These are phyloP conservation scores for Saccopteryx bilineata DNA, from an alignment of 2,113 vertebrate species.

Conservation along the genomic window DNA sequence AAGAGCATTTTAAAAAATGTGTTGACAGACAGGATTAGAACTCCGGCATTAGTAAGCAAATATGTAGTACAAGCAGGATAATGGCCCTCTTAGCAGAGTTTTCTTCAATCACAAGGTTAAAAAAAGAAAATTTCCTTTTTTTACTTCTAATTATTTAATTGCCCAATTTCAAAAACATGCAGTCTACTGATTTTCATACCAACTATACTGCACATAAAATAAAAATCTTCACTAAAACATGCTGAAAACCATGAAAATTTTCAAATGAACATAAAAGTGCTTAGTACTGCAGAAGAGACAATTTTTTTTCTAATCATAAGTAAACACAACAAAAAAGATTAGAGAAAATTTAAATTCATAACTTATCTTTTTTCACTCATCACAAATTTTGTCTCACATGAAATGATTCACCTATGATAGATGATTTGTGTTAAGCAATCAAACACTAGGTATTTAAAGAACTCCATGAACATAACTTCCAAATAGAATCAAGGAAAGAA, in stretches of 20 bases:
- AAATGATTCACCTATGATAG: slow-evolving; percentile 53
- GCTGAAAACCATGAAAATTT: background rate
- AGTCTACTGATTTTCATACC: background rate
- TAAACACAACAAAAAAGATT: slow-evolving; percentile 34
- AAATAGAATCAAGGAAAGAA: slow-evolving; percentile 61
- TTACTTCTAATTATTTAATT: slow-evolving; percentile 21
- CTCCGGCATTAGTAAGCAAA: background rate
- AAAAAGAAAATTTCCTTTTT: background rate
- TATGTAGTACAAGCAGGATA: background rate
- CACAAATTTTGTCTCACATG: slow-evolving; percentile 56
- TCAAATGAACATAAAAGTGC: background rate
- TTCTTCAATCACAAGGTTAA: background rate
- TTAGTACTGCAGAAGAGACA: slow-evolving; percentile 6
- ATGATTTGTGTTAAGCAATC: slow-evolving; percentile 55
- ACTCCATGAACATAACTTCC: slow-evolving; percentile 21
- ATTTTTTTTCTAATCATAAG: background rate
- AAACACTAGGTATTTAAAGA: slow-evolving; percentile 52
- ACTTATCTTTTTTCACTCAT: background rate
- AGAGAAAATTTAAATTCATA: slow-evolving; percentile 31
- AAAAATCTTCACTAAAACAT: slow-evolving; percentile 14
- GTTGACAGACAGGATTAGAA: background rate
- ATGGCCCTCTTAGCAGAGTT: background rate
- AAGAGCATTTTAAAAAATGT: background rate
- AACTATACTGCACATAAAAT: background rate
- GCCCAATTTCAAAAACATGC: background rate